Evolutionary conservation across 2,113 vertebrate species (phyloP).

Genomic region (Esox niger): DNA sequence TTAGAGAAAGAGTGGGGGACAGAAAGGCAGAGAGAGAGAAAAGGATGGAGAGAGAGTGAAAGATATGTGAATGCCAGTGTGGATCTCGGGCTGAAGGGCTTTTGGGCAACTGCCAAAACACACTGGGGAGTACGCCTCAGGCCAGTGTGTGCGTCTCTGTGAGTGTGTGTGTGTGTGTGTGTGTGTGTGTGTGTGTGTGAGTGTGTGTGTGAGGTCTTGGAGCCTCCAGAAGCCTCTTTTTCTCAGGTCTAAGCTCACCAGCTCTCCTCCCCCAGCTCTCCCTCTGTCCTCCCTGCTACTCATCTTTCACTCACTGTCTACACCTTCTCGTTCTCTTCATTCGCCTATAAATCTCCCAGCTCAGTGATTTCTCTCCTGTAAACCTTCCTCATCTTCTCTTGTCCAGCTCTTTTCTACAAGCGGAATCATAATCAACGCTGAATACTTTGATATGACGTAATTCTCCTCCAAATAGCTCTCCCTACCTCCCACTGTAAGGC

Average conservation of each 20-base stretch:
- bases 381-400: neutral
- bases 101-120: constrained; percentile 59
- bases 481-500: neutral
- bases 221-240: neutral
- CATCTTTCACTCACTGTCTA: neutral
- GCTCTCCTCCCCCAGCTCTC: no score
- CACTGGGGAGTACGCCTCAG: neutral
- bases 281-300: neutral
- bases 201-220: constrained; percentile 49
- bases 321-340: neutral
- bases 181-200: constrained; percentile 27
- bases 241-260: neutral
- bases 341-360: no score
- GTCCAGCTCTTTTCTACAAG: no score
- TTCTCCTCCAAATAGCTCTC: no score
- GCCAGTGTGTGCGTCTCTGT: constrained; percentile 21
- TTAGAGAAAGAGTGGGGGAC: constrained; percentile 31
- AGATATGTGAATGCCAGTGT: constrained; percentile 42
- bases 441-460: no score
- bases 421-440: no score
- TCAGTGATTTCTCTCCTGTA: no score
- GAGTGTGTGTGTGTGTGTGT: constrained; percentile 9
- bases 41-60: neutral
- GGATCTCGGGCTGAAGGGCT: constrained; percentile 43
- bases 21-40: constrained; percentile 19